Evolutionary conservation across 2,113 vertebrate species (phyloP).

Genomic region (Epinephelus lanceolatus): DNA sequence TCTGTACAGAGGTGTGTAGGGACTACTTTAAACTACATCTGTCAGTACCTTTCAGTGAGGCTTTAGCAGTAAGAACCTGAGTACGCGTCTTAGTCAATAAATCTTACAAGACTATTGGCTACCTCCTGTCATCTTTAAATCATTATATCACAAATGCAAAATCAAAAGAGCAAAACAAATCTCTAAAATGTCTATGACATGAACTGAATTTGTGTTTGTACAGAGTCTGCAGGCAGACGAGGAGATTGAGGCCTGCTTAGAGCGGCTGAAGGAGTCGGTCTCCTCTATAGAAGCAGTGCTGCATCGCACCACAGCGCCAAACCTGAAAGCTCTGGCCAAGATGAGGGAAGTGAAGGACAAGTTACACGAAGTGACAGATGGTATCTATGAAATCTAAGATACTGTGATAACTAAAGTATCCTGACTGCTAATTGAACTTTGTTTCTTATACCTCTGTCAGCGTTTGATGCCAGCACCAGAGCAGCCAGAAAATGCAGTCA

Average conservation of each 20-base stretch:
- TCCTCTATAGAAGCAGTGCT: conserved; percentile 81
- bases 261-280: conserved; percentile 81
- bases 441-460: conserved; percentile 72
- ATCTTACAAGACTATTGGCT: no score
- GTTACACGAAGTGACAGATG: conserved; percentile 87
- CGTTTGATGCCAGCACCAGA: conserved; percentile 90
- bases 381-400: conserved; percentile 67
- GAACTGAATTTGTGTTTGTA: background rate
- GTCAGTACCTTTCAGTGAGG: no score
- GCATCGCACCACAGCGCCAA: conserved; percentile 87
- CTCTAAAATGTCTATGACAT: background rate
- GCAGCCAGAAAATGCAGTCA: conserved; percentile 84
- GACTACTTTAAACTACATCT: no score
- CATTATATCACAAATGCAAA: no score
- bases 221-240: conserved; percentile 83
- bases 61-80: no score
- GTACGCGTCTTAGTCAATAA: no score
- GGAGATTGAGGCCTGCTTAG: conserved; percentile 81
- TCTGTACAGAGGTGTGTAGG: no score
- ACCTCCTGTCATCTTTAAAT: no score
- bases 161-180: background rate
- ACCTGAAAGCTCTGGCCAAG: conserved; percentile 91
- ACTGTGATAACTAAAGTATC: background rate
- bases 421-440: background rate
- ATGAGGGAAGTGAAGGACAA: conserved; percentile 86